Evolutionary conservation across 2,797 vertebrate species (phyloP).

Genomic region (Pangasius krempfi): DNA sequence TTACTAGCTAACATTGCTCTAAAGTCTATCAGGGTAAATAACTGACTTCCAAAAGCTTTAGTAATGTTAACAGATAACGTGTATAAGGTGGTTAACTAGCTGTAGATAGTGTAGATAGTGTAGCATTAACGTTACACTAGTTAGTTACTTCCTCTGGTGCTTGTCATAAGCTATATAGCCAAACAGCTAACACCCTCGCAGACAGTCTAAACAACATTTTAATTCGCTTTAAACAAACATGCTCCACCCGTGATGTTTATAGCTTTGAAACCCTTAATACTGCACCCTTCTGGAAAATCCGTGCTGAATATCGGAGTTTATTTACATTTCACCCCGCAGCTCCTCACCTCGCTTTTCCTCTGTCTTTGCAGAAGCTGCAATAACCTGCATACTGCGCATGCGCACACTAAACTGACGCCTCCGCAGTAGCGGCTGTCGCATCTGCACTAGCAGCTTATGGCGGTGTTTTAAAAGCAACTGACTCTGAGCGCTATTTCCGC

Average conservation of each 20-base stretch:
- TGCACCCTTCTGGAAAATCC: neutral
- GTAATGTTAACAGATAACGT: no score
- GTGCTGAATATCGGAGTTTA: neutral
- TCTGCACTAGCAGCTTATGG: neutral
- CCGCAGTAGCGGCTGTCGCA: neutral
- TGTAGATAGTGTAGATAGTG: neutral
- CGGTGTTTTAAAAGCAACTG: neutral
- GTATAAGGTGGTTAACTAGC: neutral
- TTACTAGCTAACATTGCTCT: neutral
- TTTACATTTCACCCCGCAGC: neutral
- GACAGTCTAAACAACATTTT: neutral
- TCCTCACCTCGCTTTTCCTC: constrained; percentile 39
- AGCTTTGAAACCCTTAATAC: neutral
- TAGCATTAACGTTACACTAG: neutral
- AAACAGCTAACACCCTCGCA: constrained; percentile 12
- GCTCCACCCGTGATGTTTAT: no score
- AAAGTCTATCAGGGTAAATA: neutral
- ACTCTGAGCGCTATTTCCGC: neutral
- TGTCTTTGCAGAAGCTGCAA: constrained; percentile 30
- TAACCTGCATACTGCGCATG: constrained; percentile 44
- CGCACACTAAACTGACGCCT: neutral
- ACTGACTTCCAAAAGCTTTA: neutral
- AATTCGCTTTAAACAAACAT: neutral
- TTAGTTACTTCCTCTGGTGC: neutral
- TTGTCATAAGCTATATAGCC: neutral